A percentile compares a stretch with the other conserved stretches of the same genome.
Evolutionary conservation across 92 coral and sea anemone species (phyloP).

Genomic region (Palythoa grandiflora): DNA sequence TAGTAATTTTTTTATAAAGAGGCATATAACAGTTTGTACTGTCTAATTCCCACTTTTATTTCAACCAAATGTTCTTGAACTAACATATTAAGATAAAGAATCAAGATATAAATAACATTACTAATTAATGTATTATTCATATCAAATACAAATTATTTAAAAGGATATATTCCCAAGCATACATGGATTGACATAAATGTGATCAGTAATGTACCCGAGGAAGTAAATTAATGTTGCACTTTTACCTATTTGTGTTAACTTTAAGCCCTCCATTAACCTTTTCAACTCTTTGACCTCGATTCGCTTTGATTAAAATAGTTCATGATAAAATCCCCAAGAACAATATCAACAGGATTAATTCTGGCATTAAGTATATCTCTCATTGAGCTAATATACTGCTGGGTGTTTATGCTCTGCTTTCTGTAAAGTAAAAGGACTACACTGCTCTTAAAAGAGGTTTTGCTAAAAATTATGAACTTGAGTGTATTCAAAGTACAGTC

Average conservation of each 20-base stretch:
- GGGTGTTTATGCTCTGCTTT: too few species aligned
- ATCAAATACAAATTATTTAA: not conserved
- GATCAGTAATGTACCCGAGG: conserved; percentile 47
- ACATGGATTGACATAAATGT: conserved; percentile 33
- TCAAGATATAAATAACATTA: not conserved
- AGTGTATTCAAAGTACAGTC: too few species aligned
- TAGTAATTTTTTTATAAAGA: not conserved
- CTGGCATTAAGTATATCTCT: too few species aligned
- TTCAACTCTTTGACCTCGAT: too few species aligned
- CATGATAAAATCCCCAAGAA: too few species aligned
- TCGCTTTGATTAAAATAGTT: too few species aligned
- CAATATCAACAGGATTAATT: too few species aligned
- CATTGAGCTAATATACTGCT: too few species aligned
- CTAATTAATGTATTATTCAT: not conserved
- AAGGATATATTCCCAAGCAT: not conserved
- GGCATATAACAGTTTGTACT: not conserved
- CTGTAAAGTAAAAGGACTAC: too few species aligned
- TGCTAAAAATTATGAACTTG: too few species aligned
- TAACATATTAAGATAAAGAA: not conserved
- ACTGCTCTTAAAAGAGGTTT: too few species aligned
- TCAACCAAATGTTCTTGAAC: conserved; percentile 4
- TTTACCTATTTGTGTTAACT: conserved; percentile 21
- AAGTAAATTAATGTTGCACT: conserved; percentile 6
- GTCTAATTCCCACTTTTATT: conserved; percentile 4
- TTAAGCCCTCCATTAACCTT: not conserved